Percentiles rank a stretch among this genome's conserved stretches.
These are phyloP conservation scores for Tauraco erythrolophus DNA, from an alignment of 2,113 vertebrate genomes.

Conservation along the genomic window DNA sequence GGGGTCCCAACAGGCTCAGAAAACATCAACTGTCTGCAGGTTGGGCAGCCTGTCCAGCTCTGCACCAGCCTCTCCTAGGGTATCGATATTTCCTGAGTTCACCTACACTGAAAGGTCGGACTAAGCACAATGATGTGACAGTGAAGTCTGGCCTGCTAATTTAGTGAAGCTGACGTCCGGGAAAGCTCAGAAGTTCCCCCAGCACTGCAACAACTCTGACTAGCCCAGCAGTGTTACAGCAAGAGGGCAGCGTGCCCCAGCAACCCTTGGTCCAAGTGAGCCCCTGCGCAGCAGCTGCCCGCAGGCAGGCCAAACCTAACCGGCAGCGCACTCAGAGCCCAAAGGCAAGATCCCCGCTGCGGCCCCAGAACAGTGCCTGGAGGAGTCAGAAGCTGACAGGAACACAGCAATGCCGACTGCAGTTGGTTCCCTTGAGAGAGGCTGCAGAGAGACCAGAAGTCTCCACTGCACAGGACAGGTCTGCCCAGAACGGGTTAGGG, in stretches of 20 bases:
- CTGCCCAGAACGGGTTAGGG: neutral
- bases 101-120: rapidly evolving
- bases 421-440: rapidly evolving
- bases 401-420: rapidly evolving
- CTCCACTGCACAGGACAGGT: neutral
- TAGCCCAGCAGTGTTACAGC: too few relatives aligned
- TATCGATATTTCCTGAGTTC: rapidly evolving
- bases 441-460: neutral
- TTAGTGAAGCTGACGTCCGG: neutral
- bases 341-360: rapidly evolving
- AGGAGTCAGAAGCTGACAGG: neutral
- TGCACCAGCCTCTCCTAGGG: neutral
- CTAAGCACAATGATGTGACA: neutral
- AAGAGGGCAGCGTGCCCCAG: rapidly evolving
- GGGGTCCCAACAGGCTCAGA: neutral
- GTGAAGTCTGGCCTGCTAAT: too few relatives aligned
- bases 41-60: neutral
- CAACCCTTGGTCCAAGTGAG: rapidly evolving
- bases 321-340: neutral
- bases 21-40: neutral
- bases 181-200: neutral
- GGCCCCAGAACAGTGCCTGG: neutral
- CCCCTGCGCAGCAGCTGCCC: neutral
- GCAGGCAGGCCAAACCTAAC: neutral
- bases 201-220: too few relatives aligned